Evolutionary conservation across 1,140 invertebrate genomes (phyloP), one percentile per base, ranked within the genome.

Genomic region (Lordiphosa collinella): DNA sequence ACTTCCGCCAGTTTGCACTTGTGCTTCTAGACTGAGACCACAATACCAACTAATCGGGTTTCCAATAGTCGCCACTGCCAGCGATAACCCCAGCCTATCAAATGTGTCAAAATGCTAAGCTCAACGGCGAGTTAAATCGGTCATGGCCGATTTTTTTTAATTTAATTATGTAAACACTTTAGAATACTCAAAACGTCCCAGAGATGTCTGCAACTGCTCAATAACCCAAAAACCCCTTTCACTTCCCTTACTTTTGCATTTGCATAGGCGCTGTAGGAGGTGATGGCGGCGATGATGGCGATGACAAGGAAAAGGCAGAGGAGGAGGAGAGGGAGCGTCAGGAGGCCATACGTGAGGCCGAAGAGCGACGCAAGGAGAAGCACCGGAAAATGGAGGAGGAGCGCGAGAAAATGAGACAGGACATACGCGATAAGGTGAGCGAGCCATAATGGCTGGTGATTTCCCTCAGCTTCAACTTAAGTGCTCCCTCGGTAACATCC

Each of bases 301-400:
- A 95, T 87, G 95, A 96, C 90, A 97, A 96, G 92, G 96, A 97
- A 91, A 96, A 96, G 92, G 95, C 96, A 90, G 96, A 97, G 89
- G 96, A 97, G 90, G 96, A 96, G 74, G 97, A 98, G 92, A 94
- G 96, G 79, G 97, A 98, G 90, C 92, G 97, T 79, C 93, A 95
- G 90, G 96, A 98, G 90, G 96, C 96, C 78, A 96, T 98, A 90
- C 92, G 93, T 78, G 96, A 98, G 89, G 96, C 96, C 49, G 97
- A 99, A 90, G 97, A 98, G 71, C 92, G 96, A 82, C 92, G 97
- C 86, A 98, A 97, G 92, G 97, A 99, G 90, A 99, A 98, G 89
- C 97, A 99, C 90, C 93, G 97, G 76, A 98, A 98, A 91, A 98
- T 99, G 96, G 98, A 99, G 90, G 97, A 97, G 79, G 97, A 99